Evolutionary conservation across 2,797 vertebrate genomes (phyloP).

Genomic region (Spinus olivaceus): DNA sequence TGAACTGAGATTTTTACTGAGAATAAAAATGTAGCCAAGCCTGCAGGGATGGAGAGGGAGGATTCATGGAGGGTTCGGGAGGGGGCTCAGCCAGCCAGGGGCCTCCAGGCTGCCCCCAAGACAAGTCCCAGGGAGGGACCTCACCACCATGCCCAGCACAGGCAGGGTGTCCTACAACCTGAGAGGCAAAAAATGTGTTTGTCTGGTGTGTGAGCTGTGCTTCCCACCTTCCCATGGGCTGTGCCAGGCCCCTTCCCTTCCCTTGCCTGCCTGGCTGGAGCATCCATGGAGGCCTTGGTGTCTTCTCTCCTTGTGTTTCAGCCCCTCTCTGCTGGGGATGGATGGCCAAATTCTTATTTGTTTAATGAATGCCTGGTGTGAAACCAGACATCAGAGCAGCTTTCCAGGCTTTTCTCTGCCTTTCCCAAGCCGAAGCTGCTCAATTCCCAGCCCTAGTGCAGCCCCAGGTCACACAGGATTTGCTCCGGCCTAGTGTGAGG

Average conservation of each 20-base stretch:
- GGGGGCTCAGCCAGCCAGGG: background rate
- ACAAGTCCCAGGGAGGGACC: background rate
- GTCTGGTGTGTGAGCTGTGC: background rate
- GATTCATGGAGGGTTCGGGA: background rate
- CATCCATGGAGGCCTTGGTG: rapidly evolving
- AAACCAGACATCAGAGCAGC: background rate
- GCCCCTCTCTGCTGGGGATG: background rate
- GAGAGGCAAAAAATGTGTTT: background rate
- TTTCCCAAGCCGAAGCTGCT: background rate
- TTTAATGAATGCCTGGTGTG: background rate
- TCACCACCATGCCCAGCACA: background rate
- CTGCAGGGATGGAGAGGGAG: background rate
- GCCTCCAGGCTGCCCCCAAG: background rate
- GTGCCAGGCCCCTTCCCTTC: background rate
- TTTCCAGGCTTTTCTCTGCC: background rate
- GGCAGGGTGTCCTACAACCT: background rate
- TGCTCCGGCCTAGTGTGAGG: background rate
- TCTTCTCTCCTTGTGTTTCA: background rate
- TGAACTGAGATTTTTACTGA: background rate
- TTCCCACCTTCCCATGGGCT: background rate
- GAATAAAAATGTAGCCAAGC: background rate
- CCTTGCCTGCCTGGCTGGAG: background rate
- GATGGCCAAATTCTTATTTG: background rate
- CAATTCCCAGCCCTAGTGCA: background rate
- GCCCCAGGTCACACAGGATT: background rate